phyloP scores from a whole-genome alignment of 2,888 invertebrate genomes.

The Dusona sp. region DNA sequence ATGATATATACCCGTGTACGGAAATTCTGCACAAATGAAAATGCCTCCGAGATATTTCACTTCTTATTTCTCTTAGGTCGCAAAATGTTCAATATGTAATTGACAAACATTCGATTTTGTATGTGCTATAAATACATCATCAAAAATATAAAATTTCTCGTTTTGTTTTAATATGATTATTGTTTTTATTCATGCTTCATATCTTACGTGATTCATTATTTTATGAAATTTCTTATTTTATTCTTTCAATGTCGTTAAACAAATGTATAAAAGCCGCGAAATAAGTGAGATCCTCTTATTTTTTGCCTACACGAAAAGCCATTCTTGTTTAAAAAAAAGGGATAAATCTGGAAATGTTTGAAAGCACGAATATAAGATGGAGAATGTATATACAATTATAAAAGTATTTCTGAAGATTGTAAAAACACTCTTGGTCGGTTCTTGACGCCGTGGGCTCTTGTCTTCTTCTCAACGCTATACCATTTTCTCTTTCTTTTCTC shows the following conservation, averaged over 20 bases:
- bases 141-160: not conserved
- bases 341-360: slow-evolving; percentile 41
- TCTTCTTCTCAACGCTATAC: slow-evolving; percentile 28
- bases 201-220: too few species aligned
- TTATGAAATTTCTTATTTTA: too few species aligned
- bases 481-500: slow-evolving; percentile 32
- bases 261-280: not conserved
- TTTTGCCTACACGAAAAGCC: slow-evolving; percentile 34
- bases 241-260: not conserved
- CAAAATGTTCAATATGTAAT: slow-evolving; percentile 1
- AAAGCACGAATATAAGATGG: slow-evolving; percentile 10
- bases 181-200: not conserved
- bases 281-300: slow-evolving; percentile 18
- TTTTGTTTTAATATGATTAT: not conserved
- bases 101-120: not conserved
- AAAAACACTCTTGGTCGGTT: slow-evolving; percentile 54
- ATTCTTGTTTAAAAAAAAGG: slow-evolving; percentile 33
- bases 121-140: slow-evolving; percentile 4
- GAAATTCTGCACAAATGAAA: slow-evolving; percentile 51
- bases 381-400: slow-evolving; percentile 37
- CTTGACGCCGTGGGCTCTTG: slow-evolving; percentile 42
- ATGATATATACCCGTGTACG: slow-evolving; percentile 19
- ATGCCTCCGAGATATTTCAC: slow-evolving; percentile 49
- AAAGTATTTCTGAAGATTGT: slow-evolving; percentile 31
- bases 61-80: slow-evolving; percentile 43